Evolutionary conservation across 2,797 vertebrate species (phyloP).

Genomic region (Sitta carolinensis): DNA sequence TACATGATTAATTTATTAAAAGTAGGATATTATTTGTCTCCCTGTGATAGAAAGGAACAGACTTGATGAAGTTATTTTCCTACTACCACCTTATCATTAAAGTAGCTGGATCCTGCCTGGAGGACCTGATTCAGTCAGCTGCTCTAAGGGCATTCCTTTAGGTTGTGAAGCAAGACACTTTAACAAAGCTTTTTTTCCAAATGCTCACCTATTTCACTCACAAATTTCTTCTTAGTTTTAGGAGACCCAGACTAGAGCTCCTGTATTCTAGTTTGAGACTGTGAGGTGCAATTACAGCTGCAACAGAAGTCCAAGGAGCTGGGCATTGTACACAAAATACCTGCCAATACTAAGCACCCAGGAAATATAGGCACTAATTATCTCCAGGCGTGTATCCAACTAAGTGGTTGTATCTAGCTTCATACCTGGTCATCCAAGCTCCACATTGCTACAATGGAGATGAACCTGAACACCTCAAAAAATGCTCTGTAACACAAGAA

Average conservation of each 20-base stretch:
- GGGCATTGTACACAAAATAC: neutral
- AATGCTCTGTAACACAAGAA: neutral
- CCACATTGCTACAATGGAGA: neutral
- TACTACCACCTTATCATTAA: rapidly evolving
- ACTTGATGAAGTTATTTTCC: neutral
- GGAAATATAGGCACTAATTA: neutral
- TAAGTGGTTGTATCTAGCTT: neutral
- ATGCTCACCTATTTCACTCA: neutral
- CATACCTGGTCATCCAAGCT: neutral
- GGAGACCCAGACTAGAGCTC: neutral
- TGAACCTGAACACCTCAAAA: neutral
- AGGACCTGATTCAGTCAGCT: neutral
- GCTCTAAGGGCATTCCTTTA: neutral
- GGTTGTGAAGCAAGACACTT: neutral
- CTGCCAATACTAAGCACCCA: neutral
- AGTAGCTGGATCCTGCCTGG: neutral
- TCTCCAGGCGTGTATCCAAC: rapidly evolving
- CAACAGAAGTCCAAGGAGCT: neutral
- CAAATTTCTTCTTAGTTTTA: neutral
- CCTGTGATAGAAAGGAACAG: neutral
- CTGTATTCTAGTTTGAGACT: neutral
- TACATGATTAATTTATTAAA: neutral
- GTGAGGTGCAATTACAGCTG: neutral
- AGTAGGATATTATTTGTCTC: neutral
- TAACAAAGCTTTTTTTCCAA: neutral